Evolutionary conservation across 2,797 vertebrate species (phyloP).

Genomic region (Notoglanidium macrostoma): DNA sequence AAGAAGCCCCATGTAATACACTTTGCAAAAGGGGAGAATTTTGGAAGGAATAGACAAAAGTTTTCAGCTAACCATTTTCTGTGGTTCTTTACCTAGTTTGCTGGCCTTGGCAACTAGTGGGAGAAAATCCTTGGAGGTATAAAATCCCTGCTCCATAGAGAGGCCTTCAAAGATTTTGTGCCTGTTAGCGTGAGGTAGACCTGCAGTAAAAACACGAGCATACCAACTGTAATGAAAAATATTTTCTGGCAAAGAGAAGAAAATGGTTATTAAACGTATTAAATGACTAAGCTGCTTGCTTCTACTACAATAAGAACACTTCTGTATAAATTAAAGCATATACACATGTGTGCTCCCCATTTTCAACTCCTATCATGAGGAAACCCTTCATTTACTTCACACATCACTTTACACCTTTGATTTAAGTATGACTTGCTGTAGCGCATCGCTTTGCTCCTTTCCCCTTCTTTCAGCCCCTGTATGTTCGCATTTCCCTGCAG

Average conservation of each 20-base stretch:
- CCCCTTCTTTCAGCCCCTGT: background rate
- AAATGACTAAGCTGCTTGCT: background rate
- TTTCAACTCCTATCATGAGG: no score
- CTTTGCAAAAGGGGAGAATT: slow-evolving; percentile 4
- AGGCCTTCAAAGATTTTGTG: slow-evolving; percentile 83
- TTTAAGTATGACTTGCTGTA: slow-evolving; percentile 16
- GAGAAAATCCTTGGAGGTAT: slow-evolving; percentile 94
- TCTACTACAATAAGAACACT: background rate
- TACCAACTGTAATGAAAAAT: background rate
- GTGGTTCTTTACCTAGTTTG: slow-evolving; percentile 81
- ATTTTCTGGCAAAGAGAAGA: background rate
- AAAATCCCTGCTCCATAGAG: slow-evolving; percentile 85
- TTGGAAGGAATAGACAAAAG: slow-evolving; percentile 19
- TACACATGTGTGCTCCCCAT: no score
- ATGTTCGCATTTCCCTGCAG: background rate
- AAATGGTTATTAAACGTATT: background rate
- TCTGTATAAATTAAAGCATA: background rate
- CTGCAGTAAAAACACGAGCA: slow-evolving; percentile 61
- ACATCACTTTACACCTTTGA: slow-evolving; percentile 2
- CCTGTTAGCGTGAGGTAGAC: slow-evolving; percentile 90
- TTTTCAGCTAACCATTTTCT: slow-evolving; percentile 16
- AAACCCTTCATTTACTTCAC: slow-evolving; percentile 3
- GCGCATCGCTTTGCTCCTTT: slow-evolving; percentile 2
- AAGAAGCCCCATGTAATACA: slow-evolving; percentile 16
- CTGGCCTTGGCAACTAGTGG: slow-evolving; percentile 89